phyloP scores from a whole-genome alignment of 2,888 invertebrate species.

The Caradrina clavipalpis region DNA sequence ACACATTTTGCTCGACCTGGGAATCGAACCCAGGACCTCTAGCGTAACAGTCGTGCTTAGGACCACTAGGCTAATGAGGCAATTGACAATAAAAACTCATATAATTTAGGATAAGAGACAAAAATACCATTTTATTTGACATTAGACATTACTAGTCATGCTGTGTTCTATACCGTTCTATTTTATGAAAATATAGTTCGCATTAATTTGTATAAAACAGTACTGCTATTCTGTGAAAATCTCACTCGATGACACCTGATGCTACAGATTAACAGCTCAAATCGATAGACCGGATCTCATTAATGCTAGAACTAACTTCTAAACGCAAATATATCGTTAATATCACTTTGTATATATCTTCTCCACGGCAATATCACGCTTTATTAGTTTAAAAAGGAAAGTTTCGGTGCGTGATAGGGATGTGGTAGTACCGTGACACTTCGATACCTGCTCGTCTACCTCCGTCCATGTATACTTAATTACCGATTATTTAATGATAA shows the following conservation, averaged over 20 bases:
- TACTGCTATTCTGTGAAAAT: no score
- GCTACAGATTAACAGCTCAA: no score
- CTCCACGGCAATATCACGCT: conserved; percentile 10
- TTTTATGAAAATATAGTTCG: conserved; percentile 2
- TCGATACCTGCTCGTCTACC: conserved; percentile 19
- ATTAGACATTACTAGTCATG: not conserved
- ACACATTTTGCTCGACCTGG: no score
- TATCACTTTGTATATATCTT: conserved; percentile 2
- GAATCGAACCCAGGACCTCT: no score
- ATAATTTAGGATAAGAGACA: not conserved
- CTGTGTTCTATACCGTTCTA: not conserved
- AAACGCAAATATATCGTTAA: conserved; percentile 1
- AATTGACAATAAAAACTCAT: no score
- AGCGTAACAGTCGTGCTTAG: no score
- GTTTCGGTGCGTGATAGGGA: conserved; percentile 39
- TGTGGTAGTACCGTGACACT: conserved; percentile 38
- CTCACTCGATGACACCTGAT: no score
- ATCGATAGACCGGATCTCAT: not conserved
- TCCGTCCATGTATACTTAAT: conserved; percentile 11
- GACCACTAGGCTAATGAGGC: no score
- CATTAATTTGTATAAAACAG: conserved; percentile 20
- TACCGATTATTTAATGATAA: conserved; percentile 32
- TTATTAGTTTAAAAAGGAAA: conserved; percentile 23
- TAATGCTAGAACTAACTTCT: conserved; percentile 9
- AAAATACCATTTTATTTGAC: conserved; percentile 3